A percentile compares a stretch with the other conserved stretches of the same genome.
phyloP scores from a whole-genome alignment of 2,113 vertebrate genomes.

The Pelusios castaneus region DNA sequence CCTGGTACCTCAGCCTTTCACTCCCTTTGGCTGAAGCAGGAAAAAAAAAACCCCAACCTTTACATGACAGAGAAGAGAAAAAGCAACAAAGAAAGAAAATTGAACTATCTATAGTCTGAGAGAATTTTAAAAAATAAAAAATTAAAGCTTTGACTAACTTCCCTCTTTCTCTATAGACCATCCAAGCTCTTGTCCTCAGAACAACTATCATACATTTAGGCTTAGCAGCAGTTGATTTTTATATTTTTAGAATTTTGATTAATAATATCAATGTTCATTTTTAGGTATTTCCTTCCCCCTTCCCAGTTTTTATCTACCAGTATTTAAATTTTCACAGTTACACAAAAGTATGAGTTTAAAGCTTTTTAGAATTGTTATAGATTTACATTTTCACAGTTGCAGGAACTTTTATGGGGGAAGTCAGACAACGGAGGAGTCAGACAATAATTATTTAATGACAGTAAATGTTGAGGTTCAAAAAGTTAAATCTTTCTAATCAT shows the following conservation, averaged over 20 bases:
- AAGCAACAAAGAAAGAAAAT: neutral
- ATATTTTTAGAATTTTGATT: neutral
- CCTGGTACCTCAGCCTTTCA: neutral
- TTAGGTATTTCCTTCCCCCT: neutral
- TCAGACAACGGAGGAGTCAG: too few relatives aligned
- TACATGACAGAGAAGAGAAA: neutral
- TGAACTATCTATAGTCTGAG: neutral
- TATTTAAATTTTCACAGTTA: neutral
- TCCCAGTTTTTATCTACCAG: neutral
- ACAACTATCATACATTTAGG: neutral
- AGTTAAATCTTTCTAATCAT: too few relatives aligned
- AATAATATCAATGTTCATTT: neutral
- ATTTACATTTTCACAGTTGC: neutral
- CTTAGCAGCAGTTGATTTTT: neutral
- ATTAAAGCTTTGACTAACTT: neutral
- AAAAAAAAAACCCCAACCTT: neutral
- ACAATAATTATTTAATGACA: too few relatives aligned
- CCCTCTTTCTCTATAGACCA: neutral
- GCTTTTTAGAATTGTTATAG: neutral
- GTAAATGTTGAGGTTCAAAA: too few relatives aligned
- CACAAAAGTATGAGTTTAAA: neutral
- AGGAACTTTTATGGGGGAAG: neutral
- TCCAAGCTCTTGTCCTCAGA: neutral
- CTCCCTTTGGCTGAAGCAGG: neutral
- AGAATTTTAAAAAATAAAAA: neutral